Evolutionary conservation across 2,888 invertebrate genomes (phyloP).

Genomic region (Campoletis raptor): DNA sequence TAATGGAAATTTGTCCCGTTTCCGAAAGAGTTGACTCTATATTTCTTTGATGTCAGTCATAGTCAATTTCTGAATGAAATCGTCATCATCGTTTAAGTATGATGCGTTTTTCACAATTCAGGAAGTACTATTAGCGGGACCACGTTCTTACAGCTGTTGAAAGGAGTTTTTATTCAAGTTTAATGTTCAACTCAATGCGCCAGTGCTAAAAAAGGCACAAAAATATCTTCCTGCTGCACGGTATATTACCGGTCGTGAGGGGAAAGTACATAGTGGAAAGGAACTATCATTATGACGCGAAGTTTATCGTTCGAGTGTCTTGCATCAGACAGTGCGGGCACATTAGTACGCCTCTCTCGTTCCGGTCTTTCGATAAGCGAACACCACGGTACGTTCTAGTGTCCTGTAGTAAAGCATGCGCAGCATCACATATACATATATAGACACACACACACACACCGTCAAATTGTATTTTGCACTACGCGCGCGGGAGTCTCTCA

Average conservation of each 20-base stretch:
- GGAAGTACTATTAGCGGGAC: slow-evolving; percentile 15
- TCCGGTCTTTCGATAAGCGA: slow-evolving; percentile 18
- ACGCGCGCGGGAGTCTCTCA: slow-evolving; percentile 17
- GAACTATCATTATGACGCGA: slow-evolving; percentile 63
- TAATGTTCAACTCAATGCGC: slow-evolving; percentile 32
- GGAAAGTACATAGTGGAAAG: slow-evolving; percentile 63
- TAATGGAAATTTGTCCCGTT: not conserved
- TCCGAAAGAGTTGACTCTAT: not conserved
- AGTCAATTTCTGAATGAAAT: not conserved
- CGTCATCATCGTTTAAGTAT: slow-evolving; percentile 30
- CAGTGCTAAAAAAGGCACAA: slow-evolving; percentile 45
- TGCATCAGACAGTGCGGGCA: slow-evolving; percentile 44
- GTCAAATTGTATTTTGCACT: slow-evolving; percentile 18
- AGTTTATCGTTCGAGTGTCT: slow-evolving; percentile 58
- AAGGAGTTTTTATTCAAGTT: slow-evolving; percentile 22
- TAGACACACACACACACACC: not conserved
- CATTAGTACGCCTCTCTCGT: slow-evolving; percentile 54
- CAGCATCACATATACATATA: too few relatives aligned
- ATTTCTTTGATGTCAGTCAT: not conserved
- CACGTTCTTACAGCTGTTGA: not conserved
- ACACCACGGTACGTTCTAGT: slow-evolving; percentile 52
- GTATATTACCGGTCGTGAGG: slow-evolving; percentile 53
- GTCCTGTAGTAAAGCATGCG: slow-evolving; percentile 24
- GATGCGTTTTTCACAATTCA: slow-evolving; percentile 18
- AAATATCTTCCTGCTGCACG: slow-evolving; percentile 38